These are phyloP conservation scores for Istiophorus platypterus DNA, from an alignment of 2,113 vertebrate species.

Conservation along the genomic window DNA sequence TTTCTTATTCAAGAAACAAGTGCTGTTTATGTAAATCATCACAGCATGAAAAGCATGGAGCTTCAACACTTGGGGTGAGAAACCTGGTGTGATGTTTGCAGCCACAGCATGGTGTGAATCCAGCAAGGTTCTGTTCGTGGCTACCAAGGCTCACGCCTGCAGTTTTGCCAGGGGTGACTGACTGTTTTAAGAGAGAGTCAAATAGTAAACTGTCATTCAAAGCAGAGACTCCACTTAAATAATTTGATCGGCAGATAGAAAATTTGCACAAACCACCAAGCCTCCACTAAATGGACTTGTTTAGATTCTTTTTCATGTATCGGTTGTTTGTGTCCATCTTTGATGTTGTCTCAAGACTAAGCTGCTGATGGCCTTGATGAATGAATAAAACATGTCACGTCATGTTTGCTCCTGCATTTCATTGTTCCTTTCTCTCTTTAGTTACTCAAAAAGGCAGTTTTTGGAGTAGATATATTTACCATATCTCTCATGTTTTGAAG, in stretches of 20 bases:
- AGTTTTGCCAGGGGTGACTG: constrained; percentile 55
- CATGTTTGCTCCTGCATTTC: constrained; percentile 45
- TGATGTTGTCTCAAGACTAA: constrained; percentile 42
- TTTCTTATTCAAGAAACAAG: constrained; percentile 38
- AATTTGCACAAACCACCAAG: constrained; percentile 16
- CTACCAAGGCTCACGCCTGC: constrained; percentile 42
- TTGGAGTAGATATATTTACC: constrained; percentile 74
- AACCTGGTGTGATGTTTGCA: constrained; percentile 66
- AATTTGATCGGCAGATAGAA: constrained; percentile 38
- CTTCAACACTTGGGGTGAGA: constrained; percentile 46
- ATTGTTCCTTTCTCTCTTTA: constrained; percentile 47
- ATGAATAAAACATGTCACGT: constrained; percentile 75
- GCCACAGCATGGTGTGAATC: constrained; percentile 51
- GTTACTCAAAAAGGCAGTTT: constrained; percentile 64
- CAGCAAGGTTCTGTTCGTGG: constrained; percentile 40
- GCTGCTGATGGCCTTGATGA: constrained; percentile 55
- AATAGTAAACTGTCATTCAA: constrained; percentile 37
- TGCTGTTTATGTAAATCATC: constrained; percentile 53
- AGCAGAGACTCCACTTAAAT: constrained; percentile 12
- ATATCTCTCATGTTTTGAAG: constrained; percentile 75
- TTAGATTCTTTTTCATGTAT: constrained; percentile 47
- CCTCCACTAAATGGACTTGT: constrained; percentile 12
- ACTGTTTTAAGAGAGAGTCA: constrained; percentile 13
- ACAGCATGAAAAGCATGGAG: constrained; percentile 50
- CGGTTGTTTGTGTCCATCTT: constrained; percentile 32